A percentile compares a stretch with the other conserved stretches of the same genome.
phyloP scores from a whole-genome alignment of 2,113 vertebrate species.

The Ginglymostoma cirratum region DNA sequence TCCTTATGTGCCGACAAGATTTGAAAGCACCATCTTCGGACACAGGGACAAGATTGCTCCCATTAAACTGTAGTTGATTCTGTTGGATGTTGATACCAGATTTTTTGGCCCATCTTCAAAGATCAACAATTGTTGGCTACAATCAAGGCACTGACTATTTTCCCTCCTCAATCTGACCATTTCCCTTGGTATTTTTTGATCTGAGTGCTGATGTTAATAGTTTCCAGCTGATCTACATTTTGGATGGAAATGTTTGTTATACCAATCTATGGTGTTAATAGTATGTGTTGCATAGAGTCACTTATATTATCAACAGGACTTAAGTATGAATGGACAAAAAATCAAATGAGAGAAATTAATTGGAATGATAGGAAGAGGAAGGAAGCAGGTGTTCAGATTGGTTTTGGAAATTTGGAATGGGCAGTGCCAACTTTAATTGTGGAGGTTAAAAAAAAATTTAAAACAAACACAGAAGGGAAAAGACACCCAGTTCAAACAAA shows the following conservation, averaged over 20 bases:
- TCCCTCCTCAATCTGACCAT: neutral
- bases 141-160: neutral
- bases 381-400: neutral
- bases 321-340: neutral
- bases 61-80: too few relatives aligned
- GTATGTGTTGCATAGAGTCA: neutral
- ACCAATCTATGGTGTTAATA: neutral
- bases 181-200: neutral
- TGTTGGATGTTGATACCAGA: too few relatives aligned
- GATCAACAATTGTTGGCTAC: neutral
- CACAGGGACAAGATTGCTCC: too few relatives aligned
- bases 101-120: neutral
- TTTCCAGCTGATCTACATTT: neutral
- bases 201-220: neutral
- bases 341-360: neutral
- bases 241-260: neutral
- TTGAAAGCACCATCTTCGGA: too few relatives aligned
- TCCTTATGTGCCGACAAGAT: too few relatives aligned
- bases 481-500: neutral
- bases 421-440: neutral
- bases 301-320: neutral
- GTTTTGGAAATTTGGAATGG: neutral
- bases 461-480: neutral
- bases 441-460: neutral
- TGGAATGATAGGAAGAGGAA: neutral